These are phyloP conservation scores for Malacosoma neustria DNA, from an alignment of 2,888 invertebrate species.

Conservation along the genomic window DNA sequence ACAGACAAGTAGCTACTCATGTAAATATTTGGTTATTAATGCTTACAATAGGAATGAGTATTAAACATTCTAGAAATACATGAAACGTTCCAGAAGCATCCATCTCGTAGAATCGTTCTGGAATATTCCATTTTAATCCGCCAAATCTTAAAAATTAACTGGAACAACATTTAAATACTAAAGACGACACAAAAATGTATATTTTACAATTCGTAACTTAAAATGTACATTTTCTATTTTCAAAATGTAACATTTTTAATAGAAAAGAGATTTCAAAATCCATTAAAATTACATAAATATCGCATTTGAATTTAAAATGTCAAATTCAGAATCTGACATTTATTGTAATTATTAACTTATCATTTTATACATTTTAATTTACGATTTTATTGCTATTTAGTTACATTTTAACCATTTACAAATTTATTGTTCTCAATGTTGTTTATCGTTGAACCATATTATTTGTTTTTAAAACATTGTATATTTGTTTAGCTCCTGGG, in stretches of 20 bases:
- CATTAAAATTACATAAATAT: constrained; percentile 9
- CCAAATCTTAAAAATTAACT: constrained; percentile 63
- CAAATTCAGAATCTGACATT: constrained; percentile 4
- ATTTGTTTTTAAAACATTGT: no score
- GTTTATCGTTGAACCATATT: no score
- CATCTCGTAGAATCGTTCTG: not conserved
- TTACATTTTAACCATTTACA: not conserved
- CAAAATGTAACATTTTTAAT: constrained; percentile 8
- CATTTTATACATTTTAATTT: not conserved
- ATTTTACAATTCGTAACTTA: constrained; percentile 2
- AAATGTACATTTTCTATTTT: not conserved
- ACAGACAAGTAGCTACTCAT: constrained; percentile 71
- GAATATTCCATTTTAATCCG: constrained; percentile 20
- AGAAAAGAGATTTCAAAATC: constrained; percentile 13
- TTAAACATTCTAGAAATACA: constrained; percentile 9
- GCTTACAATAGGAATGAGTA: constrained; percentile 65
- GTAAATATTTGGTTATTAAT: constrained; percentile 69
- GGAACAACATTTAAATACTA: constrained; percentile 68
- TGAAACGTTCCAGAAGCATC: not conserved
- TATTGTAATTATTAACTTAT: not conserved
- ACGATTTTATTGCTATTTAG: not conserved
- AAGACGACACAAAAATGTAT: constrained; percentile 46
- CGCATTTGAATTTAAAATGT: not conserved
- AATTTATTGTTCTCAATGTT: no score
- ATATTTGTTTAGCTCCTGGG: no score